Conservation (phyloP, 2,113 vertebrate species). For the Nothoprocta pentlandii region DNA sequence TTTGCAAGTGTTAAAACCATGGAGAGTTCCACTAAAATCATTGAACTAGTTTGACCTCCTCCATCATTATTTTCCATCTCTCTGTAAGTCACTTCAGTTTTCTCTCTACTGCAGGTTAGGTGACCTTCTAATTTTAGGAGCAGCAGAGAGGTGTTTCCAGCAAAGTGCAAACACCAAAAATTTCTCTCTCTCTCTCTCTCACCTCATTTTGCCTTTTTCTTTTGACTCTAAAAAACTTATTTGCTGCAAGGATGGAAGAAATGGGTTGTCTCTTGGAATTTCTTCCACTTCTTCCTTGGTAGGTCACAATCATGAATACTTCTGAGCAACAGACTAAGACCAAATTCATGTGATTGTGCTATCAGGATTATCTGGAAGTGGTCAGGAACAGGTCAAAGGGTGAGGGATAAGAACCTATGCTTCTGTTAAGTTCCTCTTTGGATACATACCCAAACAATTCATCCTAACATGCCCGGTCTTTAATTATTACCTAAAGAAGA, state of each 20-base stretch:
- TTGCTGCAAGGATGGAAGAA: neutral
- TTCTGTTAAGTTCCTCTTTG: neutral
- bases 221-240: neutral
- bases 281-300: neutral
- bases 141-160: neutral
- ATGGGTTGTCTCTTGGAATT: neutral
- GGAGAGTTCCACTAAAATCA: neutral
- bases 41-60: neutral
- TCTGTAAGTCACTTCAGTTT: neutral
- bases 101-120: neutral
- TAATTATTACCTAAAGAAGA: neutral
- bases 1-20: neutral
- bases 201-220: neutral
- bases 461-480: neutral
- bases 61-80: neutral
- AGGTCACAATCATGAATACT: neutral
- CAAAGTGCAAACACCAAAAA: neutral
- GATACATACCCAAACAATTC: neutral
- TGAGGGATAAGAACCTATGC: neutral
- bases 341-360: neutral
- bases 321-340: neutral
- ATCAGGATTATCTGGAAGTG: neutral
- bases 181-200: neutral
- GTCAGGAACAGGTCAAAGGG: neutral
- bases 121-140: neutral